A percentile compares a stretch with the other conserved stretches of the same genome.
These are phyloP conservation scores for Cactoblastis cactorum DNA, from an alignment of 2,888 invertebrate species.

Conservation along the genomic window DNA sequence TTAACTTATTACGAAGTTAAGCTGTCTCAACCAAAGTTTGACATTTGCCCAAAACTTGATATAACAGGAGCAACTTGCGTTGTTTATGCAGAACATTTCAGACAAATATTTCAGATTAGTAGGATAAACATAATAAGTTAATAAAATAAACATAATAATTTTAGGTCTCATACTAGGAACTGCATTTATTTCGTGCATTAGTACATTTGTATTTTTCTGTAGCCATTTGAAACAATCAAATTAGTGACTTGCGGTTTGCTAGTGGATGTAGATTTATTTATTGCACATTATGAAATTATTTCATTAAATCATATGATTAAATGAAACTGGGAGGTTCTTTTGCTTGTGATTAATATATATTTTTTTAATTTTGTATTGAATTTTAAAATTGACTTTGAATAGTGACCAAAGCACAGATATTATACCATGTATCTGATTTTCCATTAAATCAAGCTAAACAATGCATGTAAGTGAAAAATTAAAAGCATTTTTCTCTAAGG, in stretches of 20 bases:
- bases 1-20: slow-evolving; percentile 2
- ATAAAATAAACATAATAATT: slow-evolving; percentile 64
- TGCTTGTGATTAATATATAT: slow-evolving; percentile 16
- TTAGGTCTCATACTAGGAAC: slow-evolving; percentile 67
- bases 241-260: slow-evolving; percentile 18
- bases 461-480: slow-evolving; percentile 33
- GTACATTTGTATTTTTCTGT: slow-evolving; percentile 29
- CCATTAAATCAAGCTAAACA: slow-evolving; percentile 23
- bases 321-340: slow-evolving; percentile 17
- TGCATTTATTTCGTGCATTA: slow-evolving; percentile 76
- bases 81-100: slow-evolving; percentile 5
- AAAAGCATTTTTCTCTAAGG: slow-evolving; percentile 34
- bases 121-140: background rate
- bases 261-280: slow-evolving; percentile 8
- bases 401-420: slow-evolving; percentile 6
- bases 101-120: slow-evolving; percentile 1
- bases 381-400: slow-evolving; percentile 2
- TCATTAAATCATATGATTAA: slow-evolving; percentile 12
- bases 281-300: background rate
- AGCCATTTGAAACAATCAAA: slow-evolving; percentile 16
- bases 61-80: background rate
- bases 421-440: slow-evolving; percentile 14
- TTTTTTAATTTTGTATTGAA: too few relatives aligned
- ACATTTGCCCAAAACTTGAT: background rate
- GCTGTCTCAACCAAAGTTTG: background rate